A percentile compares a stretch with the other conserved stretches of the same genome.
These are phyloP conservation scores for Clavelina lepadiformis DNA, from an alignment of 23 tunicate genomes.

Conservation along the genomic window DNA sequence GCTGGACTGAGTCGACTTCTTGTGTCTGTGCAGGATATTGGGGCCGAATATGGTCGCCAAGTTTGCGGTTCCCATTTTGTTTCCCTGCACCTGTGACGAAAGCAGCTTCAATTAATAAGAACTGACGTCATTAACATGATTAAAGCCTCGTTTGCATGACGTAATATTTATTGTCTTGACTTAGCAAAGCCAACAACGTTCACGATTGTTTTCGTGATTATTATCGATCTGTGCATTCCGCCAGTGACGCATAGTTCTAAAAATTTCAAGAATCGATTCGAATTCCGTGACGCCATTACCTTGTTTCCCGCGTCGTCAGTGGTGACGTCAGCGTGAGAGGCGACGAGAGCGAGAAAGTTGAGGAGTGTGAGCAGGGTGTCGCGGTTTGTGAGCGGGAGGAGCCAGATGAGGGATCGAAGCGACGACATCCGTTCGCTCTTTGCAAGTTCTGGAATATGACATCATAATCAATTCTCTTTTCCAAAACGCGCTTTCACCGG, in stretches of 20 bases:
- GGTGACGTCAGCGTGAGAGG: slow-evolving; percentile 54
- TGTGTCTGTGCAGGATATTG: slow-evolving; percentile 67
- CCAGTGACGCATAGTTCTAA: too few species aligned
- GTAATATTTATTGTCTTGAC: too few species aligned
- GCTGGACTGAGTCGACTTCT: slow-evolving; percentile 36
- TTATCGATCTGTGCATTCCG: too few species aligned
- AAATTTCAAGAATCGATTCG: too few species aligned
- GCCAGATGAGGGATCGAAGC: slow-evolving; percentile 76
- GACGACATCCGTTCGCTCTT: slow-evolving; percentile 29
- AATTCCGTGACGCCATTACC: too few species aligned
- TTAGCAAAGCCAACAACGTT: too few species aligned
- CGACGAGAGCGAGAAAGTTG: slow-evolving; percentile 63
- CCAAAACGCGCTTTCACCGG: neutral
- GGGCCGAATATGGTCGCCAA: slow-evolving; percentile 91
- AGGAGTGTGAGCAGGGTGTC: slow-evolving; percentile 83
- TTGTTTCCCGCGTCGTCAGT: slow-evolving; percentile 53
- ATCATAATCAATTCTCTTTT: neutral
- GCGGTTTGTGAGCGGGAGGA: slow-evolving; percentile 73
- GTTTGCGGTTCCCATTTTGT: slow-evolving; percentile 77
- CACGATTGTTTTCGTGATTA: too few species aligned
- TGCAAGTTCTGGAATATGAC: slow-evolving; percentile 37
- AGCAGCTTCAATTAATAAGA: too few species aligned
- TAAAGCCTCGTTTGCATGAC: too few species aligned
- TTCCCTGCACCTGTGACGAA: slow-evolving; percentile 53
- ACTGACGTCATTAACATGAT: too few species aligned